phyloP scores from a whole-genome alignment of 2,113 vertebrate genomes.

The Emydocephalus ijimae region DNA sequence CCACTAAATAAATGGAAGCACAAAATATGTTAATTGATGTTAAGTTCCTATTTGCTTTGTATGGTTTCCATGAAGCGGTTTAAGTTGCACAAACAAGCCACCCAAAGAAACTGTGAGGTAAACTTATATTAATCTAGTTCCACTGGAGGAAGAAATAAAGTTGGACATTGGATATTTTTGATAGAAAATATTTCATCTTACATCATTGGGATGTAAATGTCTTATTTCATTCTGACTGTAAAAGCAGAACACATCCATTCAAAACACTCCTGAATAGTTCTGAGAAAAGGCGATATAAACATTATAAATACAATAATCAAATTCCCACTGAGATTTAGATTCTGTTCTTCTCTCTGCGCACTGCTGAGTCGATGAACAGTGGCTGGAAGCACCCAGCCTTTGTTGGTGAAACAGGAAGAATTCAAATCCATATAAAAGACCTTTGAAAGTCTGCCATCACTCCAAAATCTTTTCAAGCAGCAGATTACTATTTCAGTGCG shows the following conservation, averaged over 20 bases:
- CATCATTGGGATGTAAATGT: slow-evolving; percentile 21
- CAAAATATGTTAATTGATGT: neutral
- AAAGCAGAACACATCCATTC: slow-evolving; percentile 16
- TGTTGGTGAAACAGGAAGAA: neutral
- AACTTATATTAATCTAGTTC: slow-evolving; percentile 29
- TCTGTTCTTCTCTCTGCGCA: slow-evolving; percentile 25
- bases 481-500: slow-evolving; percentile 43
- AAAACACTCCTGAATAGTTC: neutral
- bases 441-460: slow-evolving; percentile 46
- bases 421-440: slow-evolving; percentile 43
- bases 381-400: slow-evolving; percentile 15
- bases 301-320: slow-evolving; percentile 28
- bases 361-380: slow-evolving; percentile 1
- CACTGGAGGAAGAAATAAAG: neutral
- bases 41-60: slow-evolving; percentile 13
- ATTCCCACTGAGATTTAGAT: slow-evolving; percentile 19
- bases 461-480: slow-evolving; percentile 40
- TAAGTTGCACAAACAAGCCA: neutral
- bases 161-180: slow-evolving; percentile 26
- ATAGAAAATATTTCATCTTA: neutral
- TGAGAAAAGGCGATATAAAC: neutral
- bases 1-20: neutral
- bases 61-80: slow-evolving; percentile 15
- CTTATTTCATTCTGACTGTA: slow-evolving; percentile 21
- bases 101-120: neutral